Evolutionary conservation across 2,888 invertebrate species (phyloP), one percentile per base, ranked within the genome.

Genomic region (Lepidochitona cinerea): DNA sequence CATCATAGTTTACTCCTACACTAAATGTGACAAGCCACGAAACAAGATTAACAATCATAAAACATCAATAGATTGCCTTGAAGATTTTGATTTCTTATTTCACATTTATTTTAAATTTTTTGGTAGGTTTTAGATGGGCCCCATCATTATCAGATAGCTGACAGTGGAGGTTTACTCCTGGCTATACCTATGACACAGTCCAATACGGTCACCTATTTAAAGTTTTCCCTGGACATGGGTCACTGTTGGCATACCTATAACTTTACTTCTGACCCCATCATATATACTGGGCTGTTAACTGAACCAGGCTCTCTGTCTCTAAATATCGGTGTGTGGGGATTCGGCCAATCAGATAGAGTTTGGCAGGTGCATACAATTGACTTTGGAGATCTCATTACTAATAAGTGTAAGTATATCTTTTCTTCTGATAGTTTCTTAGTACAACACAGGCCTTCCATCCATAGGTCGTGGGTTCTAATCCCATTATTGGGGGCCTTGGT

Each of bases 211-310:
- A 81, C 84, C 5, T 73, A 78, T 7, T 72, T 90, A 66, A 89
- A 88, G 77, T 90, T 89, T 77, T 89, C 89, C 23, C 85, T 88
- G 9, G 90, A 90, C 72, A 87, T 87, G 67, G 90, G 90, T 0
- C 79, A 83, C 35, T 90, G 90, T 76, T 90, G 90, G 90, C 87
- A 89, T 74, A 83, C 83, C 33, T 88, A 89, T 77, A 76, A 83
- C 35, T 90, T 86, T 77, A 89, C 90, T 0, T 71, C 81, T 14
- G 84, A 89, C 59, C 65, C 78, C 4, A 49, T 75, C 29, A 75
- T 75, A 32, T 79, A 84, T 49, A 83, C 84, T 69, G 88, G 89
- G 0, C 80, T 90, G 33, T 75, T 90, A 49, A 88, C 88, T 0
- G 89, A 90, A 74, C 90, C 90, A 1, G 89, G 88, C 26, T 88